Evolutionary conservation across 2,888 invertebrate genomes (phyloP).

Genomic region (Acanthosepion lycidas): DNA sequence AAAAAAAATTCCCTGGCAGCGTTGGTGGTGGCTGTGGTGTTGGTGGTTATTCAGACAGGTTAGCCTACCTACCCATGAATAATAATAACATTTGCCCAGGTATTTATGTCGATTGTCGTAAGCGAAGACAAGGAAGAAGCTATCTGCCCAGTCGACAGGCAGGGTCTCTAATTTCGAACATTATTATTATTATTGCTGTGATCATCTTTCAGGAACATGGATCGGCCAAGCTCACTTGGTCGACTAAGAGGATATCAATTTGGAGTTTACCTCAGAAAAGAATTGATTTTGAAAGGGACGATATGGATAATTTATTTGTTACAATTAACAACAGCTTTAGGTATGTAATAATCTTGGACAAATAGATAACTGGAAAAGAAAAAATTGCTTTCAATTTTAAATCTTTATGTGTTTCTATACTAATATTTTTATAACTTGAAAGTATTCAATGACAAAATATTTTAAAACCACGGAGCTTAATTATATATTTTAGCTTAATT

Average conservation of each 20-base stretch:
- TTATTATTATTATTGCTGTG: neutral
- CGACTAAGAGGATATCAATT: neutral
- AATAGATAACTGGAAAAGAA: no score
- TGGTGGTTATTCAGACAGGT: neutral
- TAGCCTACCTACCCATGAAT: neutral
- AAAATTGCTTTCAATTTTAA: no score
- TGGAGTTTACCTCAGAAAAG: neutral
- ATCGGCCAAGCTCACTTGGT: neutral
- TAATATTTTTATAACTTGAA: no score
- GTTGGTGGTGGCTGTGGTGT: neutral
- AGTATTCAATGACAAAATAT: no score
- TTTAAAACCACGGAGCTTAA: no score
- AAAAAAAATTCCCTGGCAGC: neutral
- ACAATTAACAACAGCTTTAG: neutral
- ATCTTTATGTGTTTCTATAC: no score
- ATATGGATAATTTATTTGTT: conserved; percentile 10
- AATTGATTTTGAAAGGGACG: neutral
- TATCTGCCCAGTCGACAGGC: neutral
- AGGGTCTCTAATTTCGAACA: neutral
- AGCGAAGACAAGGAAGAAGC: neutral
- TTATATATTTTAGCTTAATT: no score
- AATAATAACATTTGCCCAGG: neutral
- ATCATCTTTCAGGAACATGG: neutral
- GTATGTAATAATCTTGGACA: neutral
- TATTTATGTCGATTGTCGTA: neutral